phyloP scores from a whole-genome alignment of 2,797 vertebrate genomes.

The Enteromius afrohamiltoni region DNA sequence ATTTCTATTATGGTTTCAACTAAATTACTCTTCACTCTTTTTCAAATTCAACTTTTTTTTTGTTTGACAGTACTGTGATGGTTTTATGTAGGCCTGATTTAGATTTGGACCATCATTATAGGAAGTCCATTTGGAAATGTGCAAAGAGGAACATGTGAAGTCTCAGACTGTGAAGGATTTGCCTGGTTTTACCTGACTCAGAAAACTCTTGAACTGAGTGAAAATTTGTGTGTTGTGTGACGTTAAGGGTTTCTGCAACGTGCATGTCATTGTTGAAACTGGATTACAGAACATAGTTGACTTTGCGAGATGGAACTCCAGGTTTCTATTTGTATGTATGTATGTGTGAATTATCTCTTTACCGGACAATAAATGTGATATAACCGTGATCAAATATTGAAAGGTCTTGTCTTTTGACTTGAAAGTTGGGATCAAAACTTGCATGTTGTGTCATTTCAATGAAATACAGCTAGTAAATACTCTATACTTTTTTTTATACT shows the following conservation, averaged over 20 bases:
- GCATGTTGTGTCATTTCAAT: neutral
- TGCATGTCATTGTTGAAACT: conserved; percentile 39
- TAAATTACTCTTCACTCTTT: neutral
- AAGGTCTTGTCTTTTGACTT: neutral
- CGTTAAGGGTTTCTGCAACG: conserved; percentile 23
- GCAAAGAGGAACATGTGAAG: neutral
- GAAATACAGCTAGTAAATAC: neutral
- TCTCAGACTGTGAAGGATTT: conserved; percentile 7
- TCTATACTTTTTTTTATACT: neutral
- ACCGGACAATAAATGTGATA: conserved; percentile 32
- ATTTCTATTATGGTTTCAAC: neutral
- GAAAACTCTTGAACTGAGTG: conserved; percentile 25
- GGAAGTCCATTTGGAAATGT: neutral
- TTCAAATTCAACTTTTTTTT: neutral
- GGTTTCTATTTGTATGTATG: neutral
- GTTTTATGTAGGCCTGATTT: neutral
- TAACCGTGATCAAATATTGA: neutral
- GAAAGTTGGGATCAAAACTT: neutral
- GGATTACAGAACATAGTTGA: conserved; percentile 13
- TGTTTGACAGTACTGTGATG: neutral
- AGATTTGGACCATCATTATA: neutral
- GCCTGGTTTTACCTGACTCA: conserved; percentile 66
- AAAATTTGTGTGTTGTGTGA: conserved; percentile 43
- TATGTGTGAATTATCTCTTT: conserved; percentile 29
- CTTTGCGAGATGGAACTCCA: neutral